Base-by-base conservation (phyloP, 2,888 invertebrate species). In the Augochlorella aurata region DNA sequence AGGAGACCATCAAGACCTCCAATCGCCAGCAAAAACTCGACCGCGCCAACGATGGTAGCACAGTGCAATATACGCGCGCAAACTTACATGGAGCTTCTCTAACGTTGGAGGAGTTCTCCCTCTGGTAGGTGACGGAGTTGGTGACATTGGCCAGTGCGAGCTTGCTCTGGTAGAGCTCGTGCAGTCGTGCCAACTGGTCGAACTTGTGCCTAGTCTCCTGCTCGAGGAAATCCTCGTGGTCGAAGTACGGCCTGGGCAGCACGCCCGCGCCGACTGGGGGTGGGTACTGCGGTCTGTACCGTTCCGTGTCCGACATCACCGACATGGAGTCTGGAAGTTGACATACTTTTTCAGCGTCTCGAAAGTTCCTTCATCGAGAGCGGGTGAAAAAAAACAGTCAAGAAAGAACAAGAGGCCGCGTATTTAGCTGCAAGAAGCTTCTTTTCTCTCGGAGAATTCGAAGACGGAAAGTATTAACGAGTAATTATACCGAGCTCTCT, bases 81-180 rank as follows among this genome's bases (percentile, higher is more conserved):
- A 87, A 92, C 93, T 93, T 91, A 93, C 93, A 92, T 88, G 92
- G 91, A 81, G 89, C 90, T 79, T 93, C 93, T 84, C 93, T 92
- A 75, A 90, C 88, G 87, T 91, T 93, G 79, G 91, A 85, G 66
- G 93, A 93, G 77, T 93, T 93, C 87, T 93, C 93, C 83, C 93
- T 92, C 89, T 95, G 95, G 90, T 95, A 96, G 80, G 95, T 95
- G 81, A 95, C 95, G 21, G 96, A 95, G 91, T 95, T 94, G 68
- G 95, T 95, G 67, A 96, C 96, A 91, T 96, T 96, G 44, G 97
- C 97, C 94, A 97, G 95, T 77, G 97, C 96, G 89, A 97, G 94
- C 91, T 97, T 95, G 85, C 97, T 97, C 87, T 97, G 96, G 92
- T 97, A 97, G 68, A 97, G 95, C 93, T 97, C 97, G 89, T 97